A percentile compares a stretch with the other conserved stretches of the same genome.
Conservation (phyloP, 2,888 invertebrate species). For the Ennomos quercinarius region DNA sequence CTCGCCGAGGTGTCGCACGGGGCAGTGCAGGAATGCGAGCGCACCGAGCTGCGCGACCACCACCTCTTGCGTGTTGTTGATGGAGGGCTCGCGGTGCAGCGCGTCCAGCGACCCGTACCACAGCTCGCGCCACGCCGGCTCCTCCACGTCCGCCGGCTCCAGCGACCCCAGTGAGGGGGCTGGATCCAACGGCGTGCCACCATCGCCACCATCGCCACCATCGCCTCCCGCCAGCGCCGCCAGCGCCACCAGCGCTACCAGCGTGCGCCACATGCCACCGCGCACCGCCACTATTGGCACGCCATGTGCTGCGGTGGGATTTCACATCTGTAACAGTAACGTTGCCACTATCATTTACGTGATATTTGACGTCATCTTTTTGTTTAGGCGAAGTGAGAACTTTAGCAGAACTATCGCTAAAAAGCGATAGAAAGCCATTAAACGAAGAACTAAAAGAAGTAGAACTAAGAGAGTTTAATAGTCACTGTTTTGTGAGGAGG, state of each 20-base stretch:
- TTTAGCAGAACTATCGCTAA: too few relatives aligned
- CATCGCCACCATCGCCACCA: slow-evolving; percentile 25
- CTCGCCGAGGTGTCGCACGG: slow-evolving; percentile 91
- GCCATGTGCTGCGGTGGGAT: neutral
- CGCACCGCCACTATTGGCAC: slow-evolving; percentile 32
- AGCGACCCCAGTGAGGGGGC: slow-evolving; percentile 44
- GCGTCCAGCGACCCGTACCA: slow-evolving; percentile 84
- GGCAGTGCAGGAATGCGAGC: slow-evolving; percentile 92
- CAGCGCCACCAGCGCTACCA: neutral
- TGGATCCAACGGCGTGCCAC: slow-evolving; percentile 2
- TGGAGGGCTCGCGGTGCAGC: slow-evolving; percentile 75
- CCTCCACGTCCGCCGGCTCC: slow-evolving; percentile 47
- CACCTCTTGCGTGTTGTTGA: slow-evolving; percentile 91
- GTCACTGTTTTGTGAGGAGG: too few relatives aligned
- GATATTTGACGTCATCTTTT: too few relatives aligned
- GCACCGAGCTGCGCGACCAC: slow-evolving; percentile 91
- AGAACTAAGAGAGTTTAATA: too few relatives aligned
- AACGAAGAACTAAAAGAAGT: too few relatives aligned
- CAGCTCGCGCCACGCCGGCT: slow-evolving; percentile 87
- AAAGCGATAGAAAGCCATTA: too few relatives aligned
- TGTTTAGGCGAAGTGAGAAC: too few relatives aligned
- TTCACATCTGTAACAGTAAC: too few relatives aligned
- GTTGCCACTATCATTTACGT: too few relatives aligned
- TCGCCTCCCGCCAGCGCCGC: slow-evolving; percentile 17
- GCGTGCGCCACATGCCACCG: neutral